Evolutionary conservation across 2,888 invertebrate species (phyloP), one percentile per base, ranked within the genome.

Genomic region (Cantharis rustica): DNA sequence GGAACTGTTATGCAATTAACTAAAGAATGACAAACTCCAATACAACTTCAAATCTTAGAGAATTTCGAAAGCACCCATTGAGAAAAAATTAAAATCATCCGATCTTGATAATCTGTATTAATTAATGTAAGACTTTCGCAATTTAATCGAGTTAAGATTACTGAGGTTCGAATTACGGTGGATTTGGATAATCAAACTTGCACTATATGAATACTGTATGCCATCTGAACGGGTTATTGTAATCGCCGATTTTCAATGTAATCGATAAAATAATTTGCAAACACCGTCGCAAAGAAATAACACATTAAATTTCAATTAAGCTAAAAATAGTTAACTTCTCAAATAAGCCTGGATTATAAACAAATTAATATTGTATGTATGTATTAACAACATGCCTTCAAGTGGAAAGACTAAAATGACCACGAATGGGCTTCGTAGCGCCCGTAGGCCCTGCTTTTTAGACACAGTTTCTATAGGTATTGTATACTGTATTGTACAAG

Each of bases 1-100:
- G 63, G 73, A 64, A 72, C 75, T 78, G 73, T 78, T 78, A 75
- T 71, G 72, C 66, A 72, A 68, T 75, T 71, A 73, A 78, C 75
- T 73, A 69, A 70, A 68, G 78, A 78, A 47, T 13, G 47, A n/a
- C 47, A 47, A 47, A n/a, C n/a, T n/a, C n/a, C 47, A 7, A 47
- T 47, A 47, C 7, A 7, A 47, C 47, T 47, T 47, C n/a, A 5
- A 47, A n/a, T n/a, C 5, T 47, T 47, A 10, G 10, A 27, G 10
- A 11, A 10, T 27, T 27, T 27, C 26, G 9, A 23, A 23, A 23
- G 23, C 9, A 9, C 9, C 23, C 23, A 23, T 23, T 23, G 23
- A 23, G 0, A 23, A 23, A 23, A 23, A 23, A 1, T 23, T 23
- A 9, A 23, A 23, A 23, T 23, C 7, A 9, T 23, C 0, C 7